A percentile compares a stretch with the other conserved stretches of the same genome.
These are phyloP conservation scores for Apteryx mantelli DNA, from an alignment of 2,113 vertebrate species.

Conservation along the genomic window DNA sequence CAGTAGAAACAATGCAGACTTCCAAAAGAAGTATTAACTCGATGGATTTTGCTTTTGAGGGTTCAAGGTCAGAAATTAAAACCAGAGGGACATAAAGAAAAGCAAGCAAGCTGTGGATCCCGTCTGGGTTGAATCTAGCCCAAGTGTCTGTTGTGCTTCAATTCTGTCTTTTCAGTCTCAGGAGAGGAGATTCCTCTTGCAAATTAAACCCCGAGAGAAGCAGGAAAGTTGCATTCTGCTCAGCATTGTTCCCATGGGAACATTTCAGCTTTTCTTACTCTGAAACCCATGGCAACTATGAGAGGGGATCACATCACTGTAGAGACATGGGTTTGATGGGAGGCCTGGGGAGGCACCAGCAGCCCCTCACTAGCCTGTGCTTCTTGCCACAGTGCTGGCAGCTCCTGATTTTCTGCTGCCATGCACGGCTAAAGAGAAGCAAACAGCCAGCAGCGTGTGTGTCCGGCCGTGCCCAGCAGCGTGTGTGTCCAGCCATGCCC, in stretches of 20 bases:
- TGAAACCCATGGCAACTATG: not conserved
- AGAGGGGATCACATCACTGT: not conserved
- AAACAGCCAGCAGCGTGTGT: not conserved
- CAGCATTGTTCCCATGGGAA: not conserved
- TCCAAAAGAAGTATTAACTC: rapidly evolving
- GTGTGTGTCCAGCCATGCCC: not conserved
- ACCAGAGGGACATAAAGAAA: not conserved
- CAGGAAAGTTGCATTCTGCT: not conserved
- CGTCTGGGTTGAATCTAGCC: not conserved
- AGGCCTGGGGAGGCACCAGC: not conserved
- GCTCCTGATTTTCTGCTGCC: not conserved
- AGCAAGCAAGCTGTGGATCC: not conserved
- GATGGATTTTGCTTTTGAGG: not conserved
- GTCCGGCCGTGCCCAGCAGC: not conserved
- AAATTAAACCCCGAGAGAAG: not conserved
- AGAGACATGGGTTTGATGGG: not conserved
- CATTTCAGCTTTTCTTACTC: not conserved
- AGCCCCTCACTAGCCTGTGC: not conserved
- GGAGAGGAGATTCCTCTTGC: not conserved
- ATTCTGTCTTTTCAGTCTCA: not conserved
- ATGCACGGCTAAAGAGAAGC: not conserved
- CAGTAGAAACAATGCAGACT: rapidly evolving
- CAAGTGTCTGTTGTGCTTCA: not conserved
- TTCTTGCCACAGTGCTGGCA: not conserved
- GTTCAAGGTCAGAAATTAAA: not conserved